Percentiles rank a stretch among this genome's conserved stretches.
These are phyloP conservation scores for Gymnobelideus leadbeateri DNA, from an alignment of 2,113 vertebrate genomes.

Conservation along the genomic window DNA sequence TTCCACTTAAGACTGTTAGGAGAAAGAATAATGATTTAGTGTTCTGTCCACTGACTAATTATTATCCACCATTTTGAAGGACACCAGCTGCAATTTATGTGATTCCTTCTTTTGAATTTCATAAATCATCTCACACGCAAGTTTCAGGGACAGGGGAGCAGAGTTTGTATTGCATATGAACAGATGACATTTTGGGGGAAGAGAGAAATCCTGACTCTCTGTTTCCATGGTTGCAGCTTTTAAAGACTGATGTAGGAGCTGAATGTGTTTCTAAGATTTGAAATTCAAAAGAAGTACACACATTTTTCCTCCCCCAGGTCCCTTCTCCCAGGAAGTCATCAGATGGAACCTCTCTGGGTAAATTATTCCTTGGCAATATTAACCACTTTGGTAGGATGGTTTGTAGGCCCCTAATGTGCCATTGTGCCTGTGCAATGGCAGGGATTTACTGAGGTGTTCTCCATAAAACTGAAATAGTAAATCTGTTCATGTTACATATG, in stretches of 20 bases:
- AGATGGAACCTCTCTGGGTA: background rate
- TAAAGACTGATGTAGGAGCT: conserved; percentile 35
- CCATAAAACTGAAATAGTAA: background rate
- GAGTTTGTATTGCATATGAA: background rate
- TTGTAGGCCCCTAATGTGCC: background rate
- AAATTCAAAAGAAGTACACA: conserved; percentile 32
- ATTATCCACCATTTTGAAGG: background rate
- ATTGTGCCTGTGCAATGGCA: background rate
- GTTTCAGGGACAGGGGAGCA: background rate
- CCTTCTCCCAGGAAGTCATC: background rate
- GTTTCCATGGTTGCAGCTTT: conserved; percentile 46
- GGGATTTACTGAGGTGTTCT: conserved; percentile 5
- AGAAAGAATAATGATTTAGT: background rate
- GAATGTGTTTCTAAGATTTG: conserved; percentile 38
- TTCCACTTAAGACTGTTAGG: conserved; percentile 13
- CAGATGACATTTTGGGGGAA: conserved; percentile 37
- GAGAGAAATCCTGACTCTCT: background rate
- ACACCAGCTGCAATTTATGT: background rate
- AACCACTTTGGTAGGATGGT: background rate
- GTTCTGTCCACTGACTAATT: background rate
- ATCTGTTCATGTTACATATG: background rate
- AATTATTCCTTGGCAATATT: conserved; percentile 37
- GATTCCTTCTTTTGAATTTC: conserved; percentile 26
- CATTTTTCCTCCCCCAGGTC: background rate
- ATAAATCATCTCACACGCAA: background rate